Base-by-base conservation (phyloP, 1,140 invertebrate species). In the Zaprionus gabonicus region DNA sequence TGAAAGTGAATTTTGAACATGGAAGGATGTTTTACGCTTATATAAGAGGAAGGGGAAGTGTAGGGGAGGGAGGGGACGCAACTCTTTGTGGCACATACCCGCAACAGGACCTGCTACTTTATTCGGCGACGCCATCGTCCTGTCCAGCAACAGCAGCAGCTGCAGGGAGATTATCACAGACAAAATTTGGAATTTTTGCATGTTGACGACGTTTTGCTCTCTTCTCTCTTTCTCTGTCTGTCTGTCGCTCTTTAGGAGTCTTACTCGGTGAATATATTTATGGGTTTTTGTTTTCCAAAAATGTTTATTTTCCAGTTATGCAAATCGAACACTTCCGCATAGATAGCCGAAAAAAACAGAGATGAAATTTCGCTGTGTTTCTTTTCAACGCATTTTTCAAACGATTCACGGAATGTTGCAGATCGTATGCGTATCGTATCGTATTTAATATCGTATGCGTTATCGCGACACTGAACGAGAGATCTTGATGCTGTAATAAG, bases 91-190 rank as follows among this genome's bases (percentile, higher is more conserved):
- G 31, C 51, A 86, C 83, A 53, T 85, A 85, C 82, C 82, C 66
- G 72, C 72, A 31, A 86, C 83, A 78, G 82, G 80, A 86, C 82
- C 82, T 64, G 69, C 71, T 74, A 57, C 75, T 73, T 91, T 92
- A 28, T 60, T 71, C 17, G 87, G 80, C 49, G 80, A 71, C 13
- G 78, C 87, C 69, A 77, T 31, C 31, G 81, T 87, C 77, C 80
- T 83, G 67, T 78, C 73, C 70, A 88, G 76, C 84, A 71, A 7
- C 46, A 51, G 46, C 46, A 91, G 62, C 79, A 92, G 74, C 62
- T 92, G 91, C 64, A 92, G 4, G 60, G 66, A 71, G 62, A 92
- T 67, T 92, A 92, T 92, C 91, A 92, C 91, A 92, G 91, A 79
- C 64, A 92, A 75, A 75, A 91, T 41, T 9, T 90, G 63, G 83